Base-by-base conservation (phyloP, 2,113 vertebrate species). In the Psophia crepitans region DNA sequence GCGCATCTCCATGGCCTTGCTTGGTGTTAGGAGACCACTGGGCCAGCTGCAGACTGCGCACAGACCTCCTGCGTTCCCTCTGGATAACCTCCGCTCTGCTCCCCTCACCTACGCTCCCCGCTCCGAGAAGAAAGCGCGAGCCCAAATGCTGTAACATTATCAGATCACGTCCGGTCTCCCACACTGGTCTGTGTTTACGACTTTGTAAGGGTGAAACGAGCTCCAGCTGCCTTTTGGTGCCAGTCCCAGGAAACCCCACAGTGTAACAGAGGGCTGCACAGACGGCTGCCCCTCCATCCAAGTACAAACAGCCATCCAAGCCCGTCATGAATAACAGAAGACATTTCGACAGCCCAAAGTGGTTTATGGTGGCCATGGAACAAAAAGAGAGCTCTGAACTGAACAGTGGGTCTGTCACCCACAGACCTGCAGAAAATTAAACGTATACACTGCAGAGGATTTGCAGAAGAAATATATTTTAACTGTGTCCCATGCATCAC, bases 181-280 rank as follows among this genome's bases (percentile, higher is more conserved):
- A 60, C 44, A 24, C 65, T 54, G 27, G 27, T 82, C 74, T 26
- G n/a, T 84, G 60, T 89, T 87, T 89, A 82, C 2, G 8, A 77
- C 35, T 94, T 84, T 70, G 43, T 37, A 60, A 84, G 76, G 83
- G 60, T 71, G 60, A 96, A 89, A 87, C 0, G 0, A 90, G 68
- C 73, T 93, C 74, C 76, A 63, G 41, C 54, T 46, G 48, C 87
- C 46, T 94, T 91, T 85, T 82, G 78, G 84, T 96, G 90, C 87
- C 84, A 79, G 61, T 69, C 64, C 56, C 86, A 90, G 84, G 82
- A 97, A 97, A 78, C 58, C 89, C 80, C 18, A 2, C 73, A 84
- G 80, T 27, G 91, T 71, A 96, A 93, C 86, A 84, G 89, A 96
- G 93, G 87, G 84, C 35, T 94, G 87, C 87, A 87, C 96, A 96